Evolutionary conservation across 2,113 vertebrate species (phyloP), one percentile per base, ranked within the genome.

Genomic region (Scalopus aquaticus): DNA sequence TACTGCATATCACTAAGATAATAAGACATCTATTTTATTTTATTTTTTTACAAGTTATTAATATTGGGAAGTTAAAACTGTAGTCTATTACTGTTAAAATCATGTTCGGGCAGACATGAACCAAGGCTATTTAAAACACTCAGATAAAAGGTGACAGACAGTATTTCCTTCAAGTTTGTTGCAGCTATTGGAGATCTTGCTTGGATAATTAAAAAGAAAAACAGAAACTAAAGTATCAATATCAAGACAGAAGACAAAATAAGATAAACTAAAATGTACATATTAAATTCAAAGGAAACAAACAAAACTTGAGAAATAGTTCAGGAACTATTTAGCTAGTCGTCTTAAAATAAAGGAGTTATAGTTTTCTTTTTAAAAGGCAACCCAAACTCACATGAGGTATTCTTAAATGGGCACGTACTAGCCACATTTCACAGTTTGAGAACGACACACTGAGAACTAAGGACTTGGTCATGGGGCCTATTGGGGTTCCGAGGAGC

Each of bases 171-270:
- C 0, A 83, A 42, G 35, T 37, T 12, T 37, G 56, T 7, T 74
- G 30, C 17, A 46, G 26, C 96, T 88, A 49, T 42, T 82, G 54
- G 46, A 84, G 22, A 44, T 93, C 89, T 82, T 17, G 19, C 16
- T 51, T 95, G 76, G 64, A 69, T 92, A 92, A 89, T 49, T 60
- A 96, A 81, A 93, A 82, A 64, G 30, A 69, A 30, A 65, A 82
- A 42, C 51, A 60, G 13, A 69, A 54, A 35, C 20, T n/a, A 70
- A 85, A 24, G 42, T 37, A 82, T 1, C 17, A 86, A 35, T 77
- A 89, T 73, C 64, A 83, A 96, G 37, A 94, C 22, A 88, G 8
- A 37, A 2, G 3, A 73, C 72, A 94, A 72, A 0, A 2, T 30
- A 80, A 72, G 0, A 2, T 30, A 80, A 64, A 70, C 4, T 49